Evolutionary conservation across 2,113 vertebrate species (phyloP).

Genomic region (Tinamus guttatus): DNA sequence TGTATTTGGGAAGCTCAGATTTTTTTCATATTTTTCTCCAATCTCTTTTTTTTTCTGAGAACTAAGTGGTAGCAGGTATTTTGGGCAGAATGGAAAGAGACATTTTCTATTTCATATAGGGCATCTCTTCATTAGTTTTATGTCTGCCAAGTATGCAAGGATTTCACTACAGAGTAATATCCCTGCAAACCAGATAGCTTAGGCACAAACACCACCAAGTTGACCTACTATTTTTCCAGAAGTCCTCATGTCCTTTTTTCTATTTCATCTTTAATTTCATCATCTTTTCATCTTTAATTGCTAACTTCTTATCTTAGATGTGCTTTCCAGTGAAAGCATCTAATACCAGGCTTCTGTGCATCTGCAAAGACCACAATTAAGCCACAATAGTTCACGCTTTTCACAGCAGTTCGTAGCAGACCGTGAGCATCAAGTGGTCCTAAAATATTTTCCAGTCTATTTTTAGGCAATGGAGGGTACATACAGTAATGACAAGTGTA

Average conservation of each 20-base stretch:
- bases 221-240: neutral
- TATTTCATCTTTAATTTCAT: neutral
- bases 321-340: neutral
- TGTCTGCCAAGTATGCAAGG: neutral
- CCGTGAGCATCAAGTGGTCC: neutral
- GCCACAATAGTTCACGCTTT: neutral
- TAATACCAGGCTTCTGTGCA: neutral
- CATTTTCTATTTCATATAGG: too few species aligned
- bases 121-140: too few species aligned
- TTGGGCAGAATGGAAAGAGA: neutral
- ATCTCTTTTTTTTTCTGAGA: neutral
- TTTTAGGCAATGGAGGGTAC: constrained; percentile 17
- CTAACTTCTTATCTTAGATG: neutral
- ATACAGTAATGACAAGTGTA: neutral
- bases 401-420: neutral
- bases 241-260: neutral
- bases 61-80: neutral
- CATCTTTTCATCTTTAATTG: neutral
- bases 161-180: neutral
- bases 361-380: neutral
- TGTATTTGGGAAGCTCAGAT: neutral
- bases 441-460: constrained; percentile 51
- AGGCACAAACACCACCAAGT: neutral
- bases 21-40: neutral
- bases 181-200: neutral